Base-by-base conservation (phyloP, 2,113 vertebrate species). In the Onychorhynchus coronatus region DNA sequence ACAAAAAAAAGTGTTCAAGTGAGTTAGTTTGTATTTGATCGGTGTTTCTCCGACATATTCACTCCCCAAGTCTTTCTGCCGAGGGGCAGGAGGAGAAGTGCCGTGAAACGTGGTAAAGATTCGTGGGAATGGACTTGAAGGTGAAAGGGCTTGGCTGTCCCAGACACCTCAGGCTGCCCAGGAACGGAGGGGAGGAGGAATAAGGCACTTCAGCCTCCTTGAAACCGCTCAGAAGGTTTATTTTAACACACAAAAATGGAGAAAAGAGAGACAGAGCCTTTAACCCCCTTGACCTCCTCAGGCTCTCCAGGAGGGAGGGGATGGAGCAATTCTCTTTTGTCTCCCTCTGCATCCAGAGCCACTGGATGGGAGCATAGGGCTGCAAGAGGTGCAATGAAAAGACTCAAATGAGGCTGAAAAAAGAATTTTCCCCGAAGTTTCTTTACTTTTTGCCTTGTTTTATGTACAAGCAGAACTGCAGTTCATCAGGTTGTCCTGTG, bases 351-450 rank as follows among this genome's bases (percentile, higher is more conserved):
- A n/a, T 66, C n/a, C 55, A 55, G 28, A 61, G 67, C 14, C 72
- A 11, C 41, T 18, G 58, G 27, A 24, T 33, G 33, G 47, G 41
- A 76, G 3, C 0, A 0, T 2, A 50, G 23, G 6, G 21, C 10
- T 72, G 56, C 17, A 49, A 61, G 41, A 37, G 39, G 15, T 68
- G 55, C 53, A 28, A 46, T 46, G 25, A 71, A 53, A 75, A 85
- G 31, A 8, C 58, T 37, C 46, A 77, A 86, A 56, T 17, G 21
- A 20, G 15, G 53, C 39, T 72, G 41, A 77, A 90, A 53, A 46
- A 58, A 67, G 42, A 87, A 63, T 39, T 61, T 62, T 8, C 23
- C 16, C 28, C 3, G 9, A 30, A 5, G 39, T 59, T 8, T 12
- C 8, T n/a, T 24, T 8, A 9, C 15, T 39, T 39, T 11, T 3